Evolutionary conservation across 2,797 vertebrate genomes (phyloP).

Genomic region (Phylloscopus collybita): DNA sequence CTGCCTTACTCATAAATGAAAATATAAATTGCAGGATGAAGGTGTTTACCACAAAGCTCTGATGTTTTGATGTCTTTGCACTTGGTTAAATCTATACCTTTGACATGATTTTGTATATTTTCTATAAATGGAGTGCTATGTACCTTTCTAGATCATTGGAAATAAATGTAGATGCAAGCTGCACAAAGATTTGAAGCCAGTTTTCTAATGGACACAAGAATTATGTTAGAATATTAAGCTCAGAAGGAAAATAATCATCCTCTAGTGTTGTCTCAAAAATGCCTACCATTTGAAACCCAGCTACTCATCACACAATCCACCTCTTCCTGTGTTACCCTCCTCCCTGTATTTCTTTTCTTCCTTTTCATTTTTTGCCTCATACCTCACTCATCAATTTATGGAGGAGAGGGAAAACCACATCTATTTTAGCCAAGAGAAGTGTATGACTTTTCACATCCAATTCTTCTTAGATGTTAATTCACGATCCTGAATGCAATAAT

Average conservation of each 20-base stretch:
- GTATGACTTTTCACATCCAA: not conserved
- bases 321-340: not conserved
- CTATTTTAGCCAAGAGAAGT: not conserved
- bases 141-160: not conserved
- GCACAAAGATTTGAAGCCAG: not conserved
- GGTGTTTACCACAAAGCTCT: not conserved
- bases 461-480: not conserved
- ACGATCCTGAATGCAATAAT: not conserved
- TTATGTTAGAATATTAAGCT: not conserved
- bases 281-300: not conserved
- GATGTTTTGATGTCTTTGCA: not conserved
- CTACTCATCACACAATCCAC: not conserved
- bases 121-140: not conserved
- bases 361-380: not conserved
- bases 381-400: not conserved
- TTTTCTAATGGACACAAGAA: not conserved
- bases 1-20: not conserved
- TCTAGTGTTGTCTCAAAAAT: not conserved
- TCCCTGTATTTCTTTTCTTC: not conserved
- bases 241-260: not conserved
- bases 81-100: not conserved
- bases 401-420: not conserved
- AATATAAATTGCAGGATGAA: not conserved
- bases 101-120: not conserved
- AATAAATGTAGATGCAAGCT: not conserved